These are phyloP conservation scores for Hololepta plana DNA, from an alignment of 2,888 invertebrate genomes.

Conservation along the genomic window DNA sequence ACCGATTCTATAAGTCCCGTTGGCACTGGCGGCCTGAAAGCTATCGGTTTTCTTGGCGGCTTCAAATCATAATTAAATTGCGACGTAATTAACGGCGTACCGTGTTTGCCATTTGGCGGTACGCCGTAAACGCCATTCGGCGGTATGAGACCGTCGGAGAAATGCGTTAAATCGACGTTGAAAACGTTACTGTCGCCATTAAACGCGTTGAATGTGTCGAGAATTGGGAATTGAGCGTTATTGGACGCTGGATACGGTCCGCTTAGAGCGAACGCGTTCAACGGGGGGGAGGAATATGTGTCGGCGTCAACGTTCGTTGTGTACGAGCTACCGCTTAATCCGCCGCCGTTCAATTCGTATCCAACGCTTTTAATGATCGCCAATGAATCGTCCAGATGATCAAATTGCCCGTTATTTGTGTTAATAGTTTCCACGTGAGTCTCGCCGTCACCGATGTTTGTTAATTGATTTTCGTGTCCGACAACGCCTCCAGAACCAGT, in stretches of 20 bases:
- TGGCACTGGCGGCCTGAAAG: conserved; percentile 58
- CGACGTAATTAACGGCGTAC: conserved; percentile 20
- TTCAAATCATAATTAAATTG: conserved; percentile 22
- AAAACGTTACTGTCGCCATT: conserved; percentile 1
- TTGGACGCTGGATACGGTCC: conserved; percentile 23
- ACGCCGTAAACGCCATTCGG: conserved; percentile 44
- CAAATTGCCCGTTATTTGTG: conserved; percentile 24
- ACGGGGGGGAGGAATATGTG: conserved; percentile 20
- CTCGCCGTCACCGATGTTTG: conserved; percentile 26
- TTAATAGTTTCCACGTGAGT: no score
- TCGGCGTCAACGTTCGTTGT: no score
- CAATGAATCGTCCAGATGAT: conserved; percentile 13
- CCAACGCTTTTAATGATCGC: conserved; percentile 28
- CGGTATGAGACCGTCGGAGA: conserved; percentile 31
- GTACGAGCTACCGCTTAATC: conserved; percentile 1
- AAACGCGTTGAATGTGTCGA: not conserved
- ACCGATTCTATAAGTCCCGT: conserved; percentile 47
- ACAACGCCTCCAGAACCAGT: conserved; percentile 25
- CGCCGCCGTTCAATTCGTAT: conserved; percentile 19
- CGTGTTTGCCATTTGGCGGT: conserved; percentile 33
- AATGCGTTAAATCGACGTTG: conserved; percentile 8
- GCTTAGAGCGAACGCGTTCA: conserved; percentile 19
- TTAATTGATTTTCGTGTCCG: conserved; percentile 10
- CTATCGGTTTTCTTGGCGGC: conserved; percentile 41
- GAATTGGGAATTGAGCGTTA: conserved; percentile 5